These are phyloP conservation scores for Scomber japonicus DNA, from an alignment of 2,113 vertebrate genomes.

Conservation along the genomic window DNA sequence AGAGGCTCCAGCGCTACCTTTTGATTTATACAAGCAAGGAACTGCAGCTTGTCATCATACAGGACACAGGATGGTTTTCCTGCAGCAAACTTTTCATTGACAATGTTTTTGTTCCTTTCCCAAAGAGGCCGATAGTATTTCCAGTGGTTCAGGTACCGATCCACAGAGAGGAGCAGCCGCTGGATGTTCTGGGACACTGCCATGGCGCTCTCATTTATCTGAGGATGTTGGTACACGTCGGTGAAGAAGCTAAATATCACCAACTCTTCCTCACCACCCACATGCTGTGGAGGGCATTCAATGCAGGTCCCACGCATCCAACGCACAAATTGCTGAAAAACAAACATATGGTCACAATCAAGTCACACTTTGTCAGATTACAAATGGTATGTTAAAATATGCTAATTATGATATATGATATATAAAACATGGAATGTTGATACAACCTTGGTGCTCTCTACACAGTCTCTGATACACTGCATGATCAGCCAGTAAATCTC, in stretches of 20 bases:
- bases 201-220: constrained; percentile 85
- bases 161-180: constrained; percentile 83
- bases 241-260: constrained; percentile 88
- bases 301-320: constrained; percentile 95
- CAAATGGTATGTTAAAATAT: background rate
- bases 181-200: constrained; percentile 88
- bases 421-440: background rate
- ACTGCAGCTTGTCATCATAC: constrained; percentile 92
- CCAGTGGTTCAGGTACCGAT: constrained; percentile 87
- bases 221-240: constrained; percentile 87
- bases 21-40: constrained; percentile 80
- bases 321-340: constrained; percentile 89
- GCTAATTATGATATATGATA: background rate
- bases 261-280: constrained; percentile 82
- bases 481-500: constrained; percentile 88
- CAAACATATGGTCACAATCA: background rate
- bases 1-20: constrained; percentile 86
- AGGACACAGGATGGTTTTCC: constrained; percentile 86
- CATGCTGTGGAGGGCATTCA: constrained; percentile 89
- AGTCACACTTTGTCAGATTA: background rate
- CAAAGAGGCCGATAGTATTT: constrained; percentile 89
- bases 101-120: constrained; percentile 88
- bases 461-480: constrained; percentile 87
- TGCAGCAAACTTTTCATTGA: constrained; percentile 89
- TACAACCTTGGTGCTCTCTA: constrained; percentile 90